Evolutionary conservation across 2,797 vertebrate species (phyloP).

Genomic region (Pipistrellus nathusii): DNA sequence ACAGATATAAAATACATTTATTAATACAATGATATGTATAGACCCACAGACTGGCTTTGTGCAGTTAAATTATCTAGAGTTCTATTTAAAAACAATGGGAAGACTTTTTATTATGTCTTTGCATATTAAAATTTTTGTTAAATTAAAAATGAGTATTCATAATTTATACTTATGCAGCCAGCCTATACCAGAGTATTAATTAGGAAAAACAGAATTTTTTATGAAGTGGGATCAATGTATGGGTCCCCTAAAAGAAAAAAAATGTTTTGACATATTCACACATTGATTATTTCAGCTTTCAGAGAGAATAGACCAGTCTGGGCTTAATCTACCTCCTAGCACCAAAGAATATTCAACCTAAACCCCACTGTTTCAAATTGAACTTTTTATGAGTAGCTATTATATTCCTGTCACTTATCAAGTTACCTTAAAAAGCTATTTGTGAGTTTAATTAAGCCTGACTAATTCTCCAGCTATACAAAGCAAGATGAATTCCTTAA

Average conservation of each 20-base stretch:
- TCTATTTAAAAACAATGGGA: neutral
- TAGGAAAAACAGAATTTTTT: constrained; percentile 17
- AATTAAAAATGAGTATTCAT: neutral
- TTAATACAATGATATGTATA: accelerated
- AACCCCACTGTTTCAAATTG: constrained; percentile 7
- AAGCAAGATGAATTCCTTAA: constrained; percentile 77
- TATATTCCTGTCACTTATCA: constrained; percentile 68
- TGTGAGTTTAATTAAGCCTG: constrained; percentile 75
- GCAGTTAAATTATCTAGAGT: neutral
- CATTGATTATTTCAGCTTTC: constrained; percentile 5
- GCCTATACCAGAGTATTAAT: neutral
- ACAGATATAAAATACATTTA: neutral
- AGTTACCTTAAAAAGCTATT: constrained; percentile 66
- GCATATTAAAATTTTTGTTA: constrained; percentile 17
- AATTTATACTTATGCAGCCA: constrained; percentile 33
- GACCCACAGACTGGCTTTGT: neutral
- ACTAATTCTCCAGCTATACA: constrained; percentile 67
- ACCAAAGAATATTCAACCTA: neutral
- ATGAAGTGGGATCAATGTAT: neutral
- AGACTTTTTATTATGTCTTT: neutral
- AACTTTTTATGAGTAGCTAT: neutral
- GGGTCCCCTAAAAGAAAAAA: neutral
- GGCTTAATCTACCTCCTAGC: neutral
- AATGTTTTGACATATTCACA: neutral
- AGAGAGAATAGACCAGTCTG: neutral